Percentiles rank a stretch among this genome's conserved stretches.
These are phyloP conservation scores for Morone saxatilis DNA, from an alignment of 2,113 vertebrate genomes.

Conservation along the genomic window DNA sequence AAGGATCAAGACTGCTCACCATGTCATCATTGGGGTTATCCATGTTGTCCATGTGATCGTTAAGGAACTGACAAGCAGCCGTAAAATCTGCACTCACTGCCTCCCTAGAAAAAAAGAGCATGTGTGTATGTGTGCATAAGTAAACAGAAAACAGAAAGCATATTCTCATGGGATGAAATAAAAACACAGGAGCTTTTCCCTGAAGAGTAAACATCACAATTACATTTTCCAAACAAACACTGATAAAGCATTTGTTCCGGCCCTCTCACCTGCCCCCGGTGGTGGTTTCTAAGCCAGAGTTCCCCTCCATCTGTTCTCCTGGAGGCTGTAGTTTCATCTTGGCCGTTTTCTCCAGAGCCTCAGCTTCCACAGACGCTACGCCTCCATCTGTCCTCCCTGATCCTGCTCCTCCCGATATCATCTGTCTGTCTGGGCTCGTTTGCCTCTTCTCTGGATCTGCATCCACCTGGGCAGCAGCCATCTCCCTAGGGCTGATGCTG, in stretches of 20 bases:
- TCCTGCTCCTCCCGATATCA: slow-evolving; percentile 25
- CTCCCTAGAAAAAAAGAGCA: slow-evolving; percentile 56
- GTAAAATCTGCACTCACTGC: slow-evolving; percentile 88
- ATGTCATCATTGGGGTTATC: slow-evolving; percentile 85
- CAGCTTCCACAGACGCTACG: slow-evolving; percentile 32
- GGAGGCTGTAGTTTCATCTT: slow-evolving; percentile 49
- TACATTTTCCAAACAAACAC: slow-evolving; percentile 21
- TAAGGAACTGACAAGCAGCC: slow-evolving; percentile 87
- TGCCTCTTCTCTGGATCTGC: slow-evolving; percentile 21
- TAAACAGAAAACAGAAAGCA: neutral
- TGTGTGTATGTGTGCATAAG: neutral
- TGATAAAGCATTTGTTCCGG: slow-evolving; percentile 10
- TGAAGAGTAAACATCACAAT: neutral
- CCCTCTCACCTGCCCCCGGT: slow-evolving; percentile 64
- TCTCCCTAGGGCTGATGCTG: slow-evolving; percentile 21
- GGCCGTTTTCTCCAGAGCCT: slow-evolving; percentile 39
- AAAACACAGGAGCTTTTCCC: neutral
- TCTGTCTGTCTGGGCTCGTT: slow-evolving; percentile 43
- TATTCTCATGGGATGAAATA: neutral
- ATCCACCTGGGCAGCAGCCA: slow-evolving; percentile 56
- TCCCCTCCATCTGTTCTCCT: slow-evolving; percentile 69
- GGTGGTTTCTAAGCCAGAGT: slow-evolving; percentile 42
- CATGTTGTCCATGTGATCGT: slow-evolving; percentile 88
- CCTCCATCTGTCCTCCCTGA: slow-evolving; percentile 58
- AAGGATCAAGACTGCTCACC: slow-evolving; percentile 80